Conservation (phyloP, 2,113 vertebrate species). For the Spilogale gracilis region DNA sequence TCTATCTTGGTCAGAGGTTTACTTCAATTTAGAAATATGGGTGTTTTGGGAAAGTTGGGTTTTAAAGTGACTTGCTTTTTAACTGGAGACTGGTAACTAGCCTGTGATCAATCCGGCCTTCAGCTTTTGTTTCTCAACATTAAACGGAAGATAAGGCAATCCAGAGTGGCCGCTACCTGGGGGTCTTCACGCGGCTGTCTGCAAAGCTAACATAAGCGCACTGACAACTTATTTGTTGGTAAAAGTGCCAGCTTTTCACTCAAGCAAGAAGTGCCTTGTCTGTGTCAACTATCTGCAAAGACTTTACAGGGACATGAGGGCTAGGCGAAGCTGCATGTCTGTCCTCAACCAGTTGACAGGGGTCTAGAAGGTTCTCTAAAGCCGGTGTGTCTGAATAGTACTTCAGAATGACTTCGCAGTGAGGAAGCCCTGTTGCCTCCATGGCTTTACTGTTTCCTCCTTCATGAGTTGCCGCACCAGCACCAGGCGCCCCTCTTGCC, state of each 20-base stretch:
- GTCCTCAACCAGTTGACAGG: not conserved
- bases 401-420: not conserved
- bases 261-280: not conserved
- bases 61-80: not conserved
- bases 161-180: accelerated
- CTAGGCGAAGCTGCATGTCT: not conserved
- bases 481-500: not conserved
- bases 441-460: not conserved
- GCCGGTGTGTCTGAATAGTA: accelerated
- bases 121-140: not conserved
- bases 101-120: accelerated
- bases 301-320: not conserved
- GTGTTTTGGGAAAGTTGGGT: not conserved
- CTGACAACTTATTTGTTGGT: not conserved
- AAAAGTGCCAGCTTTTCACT: not conserved
- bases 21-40: not conserved
- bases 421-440: no score
- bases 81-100: not conserved
- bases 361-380: not conserved
- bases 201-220: not conserved
- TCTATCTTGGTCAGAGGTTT: not conserved
- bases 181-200: accelerated
- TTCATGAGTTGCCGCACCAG: accelerated
- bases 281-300: not conserved
- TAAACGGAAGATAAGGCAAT: not conserved